These are phyloP conservation scores for Eidolon dupreanum DNA, from an alignment of 2,797 vertebrate species.

Conservation along the genomic window DNA sequence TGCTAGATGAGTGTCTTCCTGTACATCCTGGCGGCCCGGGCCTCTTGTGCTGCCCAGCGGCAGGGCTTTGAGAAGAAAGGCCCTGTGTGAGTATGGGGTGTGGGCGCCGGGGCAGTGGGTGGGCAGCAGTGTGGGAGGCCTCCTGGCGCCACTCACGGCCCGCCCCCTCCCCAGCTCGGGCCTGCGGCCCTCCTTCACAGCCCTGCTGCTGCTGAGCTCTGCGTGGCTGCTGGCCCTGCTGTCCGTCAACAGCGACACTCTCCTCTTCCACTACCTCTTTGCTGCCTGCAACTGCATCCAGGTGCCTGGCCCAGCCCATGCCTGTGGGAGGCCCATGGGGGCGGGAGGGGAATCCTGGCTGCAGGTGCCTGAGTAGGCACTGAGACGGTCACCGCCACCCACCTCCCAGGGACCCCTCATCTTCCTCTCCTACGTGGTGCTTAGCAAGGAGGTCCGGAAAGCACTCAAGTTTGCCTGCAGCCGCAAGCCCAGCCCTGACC, in stretches of 20 bases:
- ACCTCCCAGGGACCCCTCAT: constrained; percentile 92
- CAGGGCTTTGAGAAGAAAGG: constrained; percentile 94
- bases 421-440: constrained; percentile 93
- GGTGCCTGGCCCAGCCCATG: constrained; percentile 81
- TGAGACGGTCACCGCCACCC: background rate
- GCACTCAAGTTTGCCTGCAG: constrained; percentile 92
- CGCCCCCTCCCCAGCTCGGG: constrained; percentile 85
- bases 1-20: constrained; percentile 92
- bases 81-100: constrained; percentile 89
- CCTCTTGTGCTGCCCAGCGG: constrained; percentile 88
- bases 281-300: constrained; percentile 93
- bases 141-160: background rate
- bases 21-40: constrained; percentile 91
- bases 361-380: background rate
- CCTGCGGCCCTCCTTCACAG: constrained; percentile 89
- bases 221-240: constrained; percentile 93
- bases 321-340: background rate
- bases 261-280: constrained; percentile 96
- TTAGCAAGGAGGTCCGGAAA: constrained; percentile 93
- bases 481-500: constrained; percentile 89
- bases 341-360: background rate
- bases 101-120: background rate
- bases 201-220: constrained; percentile 92
- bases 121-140: fast-evolving
- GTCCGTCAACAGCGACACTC: constrained; percentile 94